A percentile compares a stretch with the other conserved stretches of the same genome.
These are phyloP conservation scores for Melanophora roralis DNA, from an alignment of 2,888 invertebrate genomes.

Conservation along the genomic window DNA sequence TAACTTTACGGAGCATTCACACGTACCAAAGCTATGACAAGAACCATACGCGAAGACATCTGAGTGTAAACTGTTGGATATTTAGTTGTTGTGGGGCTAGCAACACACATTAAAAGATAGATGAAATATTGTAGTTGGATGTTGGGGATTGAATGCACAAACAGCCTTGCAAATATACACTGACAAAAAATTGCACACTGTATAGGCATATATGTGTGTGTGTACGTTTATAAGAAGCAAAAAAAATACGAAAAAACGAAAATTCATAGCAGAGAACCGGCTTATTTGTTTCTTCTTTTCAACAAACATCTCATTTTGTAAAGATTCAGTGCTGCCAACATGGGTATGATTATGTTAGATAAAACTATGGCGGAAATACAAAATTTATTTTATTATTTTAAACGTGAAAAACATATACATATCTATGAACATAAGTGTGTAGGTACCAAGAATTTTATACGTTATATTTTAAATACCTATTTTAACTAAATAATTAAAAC, in stretches of 20 bases:
- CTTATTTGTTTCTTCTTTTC: conserved; percentile 22
- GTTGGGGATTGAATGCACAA: conserved; percentile 34
- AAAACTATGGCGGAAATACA: too few relatives aligned
- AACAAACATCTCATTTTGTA: not conserved
- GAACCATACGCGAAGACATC: conserved; percentile 62
- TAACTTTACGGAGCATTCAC: not conserved
- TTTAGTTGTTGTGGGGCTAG: conserved; percentile 36
- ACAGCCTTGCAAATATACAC: not conserved
- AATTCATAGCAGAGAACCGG: conserved; percentile 42
- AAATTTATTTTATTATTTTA: too few relatives aligned
- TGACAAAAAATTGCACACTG: conserved; percentile 28
- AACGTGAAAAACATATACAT: too few relatives aligned
- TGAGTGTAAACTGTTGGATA: conserved; percentile 58
- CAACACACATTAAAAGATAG: conserved; percentile 18
- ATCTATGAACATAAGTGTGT: too few relatives aligned
- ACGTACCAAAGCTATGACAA: conserved; percentile 29
- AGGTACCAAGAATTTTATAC: too few relatives aligned
- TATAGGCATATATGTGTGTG: too few relatives aligned
- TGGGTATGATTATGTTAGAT: too few relatives aligned
- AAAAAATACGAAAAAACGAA: not conserved
- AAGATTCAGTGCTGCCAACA: too few relatives aligned
- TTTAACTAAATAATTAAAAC: too few relatives aligned
- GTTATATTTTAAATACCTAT: too few relatives aligned
- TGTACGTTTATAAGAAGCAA: not conserved
- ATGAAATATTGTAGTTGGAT: conserved; percentile 30